A percentile compares a stretch with the other conserved stretches of the same genome.
Evolutionary conservation across 2,113 vertebrate species (phyloP).

Genomic region (Mungos mungo): DNA sequence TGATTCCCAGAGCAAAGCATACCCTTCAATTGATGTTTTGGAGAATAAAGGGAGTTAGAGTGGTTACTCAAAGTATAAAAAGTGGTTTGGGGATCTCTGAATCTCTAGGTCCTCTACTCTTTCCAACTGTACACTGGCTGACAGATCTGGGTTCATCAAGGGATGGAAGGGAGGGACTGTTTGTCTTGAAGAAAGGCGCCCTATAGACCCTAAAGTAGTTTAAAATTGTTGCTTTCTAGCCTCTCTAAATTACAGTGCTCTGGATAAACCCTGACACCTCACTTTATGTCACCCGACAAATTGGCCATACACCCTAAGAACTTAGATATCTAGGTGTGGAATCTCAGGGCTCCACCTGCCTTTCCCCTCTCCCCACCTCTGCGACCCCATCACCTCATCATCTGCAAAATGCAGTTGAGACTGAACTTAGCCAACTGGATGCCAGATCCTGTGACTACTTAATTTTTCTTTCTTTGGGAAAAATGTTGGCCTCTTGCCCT

Average conservation of each 20-base stretch:
- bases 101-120: background rate
- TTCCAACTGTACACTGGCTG: background rate
- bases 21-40: background rate
- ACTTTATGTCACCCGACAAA: background rate
- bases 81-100: background rate
- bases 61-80: background rate
- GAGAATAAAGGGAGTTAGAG: background rate
- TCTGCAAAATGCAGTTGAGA: background rate
- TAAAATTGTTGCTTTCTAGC: background rate
- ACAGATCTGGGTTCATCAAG: background rate
- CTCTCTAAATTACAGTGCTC: background rate
- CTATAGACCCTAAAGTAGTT: background rate
- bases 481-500: background rate
- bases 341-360: background rate
- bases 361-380: fast-evolving
- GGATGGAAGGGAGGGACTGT: background rate
- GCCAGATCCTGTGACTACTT: background rate
- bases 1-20: background rate
- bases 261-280: background rate
- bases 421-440: background rate
- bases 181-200: background rate
- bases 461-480: background rate
- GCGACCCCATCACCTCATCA: background rate
- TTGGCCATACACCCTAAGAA: background rate
- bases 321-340: too few relatives aligned